These are phyloP conservation scores for Muntiacus reevesi DNA, from an alignment of 2,113 vertebrate species.

Conservation along the genomic window DNA sequence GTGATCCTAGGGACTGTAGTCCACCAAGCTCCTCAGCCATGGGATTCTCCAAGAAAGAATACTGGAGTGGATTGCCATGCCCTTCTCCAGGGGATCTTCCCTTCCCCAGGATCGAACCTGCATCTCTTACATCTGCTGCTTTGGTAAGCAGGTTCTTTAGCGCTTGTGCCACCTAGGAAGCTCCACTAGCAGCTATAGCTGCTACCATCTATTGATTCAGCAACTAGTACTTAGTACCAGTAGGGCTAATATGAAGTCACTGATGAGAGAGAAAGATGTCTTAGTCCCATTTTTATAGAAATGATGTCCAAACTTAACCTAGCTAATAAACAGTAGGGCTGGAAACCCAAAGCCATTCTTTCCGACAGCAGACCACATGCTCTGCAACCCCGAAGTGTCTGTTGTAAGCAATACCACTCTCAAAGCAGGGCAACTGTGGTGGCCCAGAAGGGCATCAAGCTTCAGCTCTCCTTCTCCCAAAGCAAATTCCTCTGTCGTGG, in stretches of 20 bases:
- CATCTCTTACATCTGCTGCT: not conserved
- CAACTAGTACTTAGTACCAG: not conserved
- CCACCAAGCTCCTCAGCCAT: not conserved
- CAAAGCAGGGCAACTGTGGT: accelerated
- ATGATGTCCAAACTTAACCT: not conserved
- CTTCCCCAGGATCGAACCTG: not conserved
- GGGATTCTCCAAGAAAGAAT: not conserved
- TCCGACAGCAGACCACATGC: not conserved
- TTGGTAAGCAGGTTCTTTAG: not conserved
- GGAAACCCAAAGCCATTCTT: not conserved
- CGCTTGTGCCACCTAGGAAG: accelerated
- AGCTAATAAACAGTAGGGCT: not conserved
- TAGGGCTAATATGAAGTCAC: not conserved
- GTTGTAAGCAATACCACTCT: not conserved
- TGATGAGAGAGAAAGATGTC: not conserved
- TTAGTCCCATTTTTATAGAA: not conserved
- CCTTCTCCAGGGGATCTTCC: not conserved
- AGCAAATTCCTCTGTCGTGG: not conserved
- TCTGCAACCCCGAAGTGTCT: not conserved
- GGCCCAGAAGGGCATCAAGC: not conserved
- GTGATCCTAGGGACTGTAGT: not conserved
- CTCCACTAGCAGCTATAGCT: not conserved
- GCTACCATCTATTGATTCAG: not conserved
- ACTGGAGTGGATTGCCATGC: not conserved
- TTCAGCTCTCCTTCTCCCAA: not conserved